These are phyloP conservation scores for Anagyrus pseudococci DNA, from an alignment of 2,888 invertebrate genomes.

Conservation along the genomic window DNA sequence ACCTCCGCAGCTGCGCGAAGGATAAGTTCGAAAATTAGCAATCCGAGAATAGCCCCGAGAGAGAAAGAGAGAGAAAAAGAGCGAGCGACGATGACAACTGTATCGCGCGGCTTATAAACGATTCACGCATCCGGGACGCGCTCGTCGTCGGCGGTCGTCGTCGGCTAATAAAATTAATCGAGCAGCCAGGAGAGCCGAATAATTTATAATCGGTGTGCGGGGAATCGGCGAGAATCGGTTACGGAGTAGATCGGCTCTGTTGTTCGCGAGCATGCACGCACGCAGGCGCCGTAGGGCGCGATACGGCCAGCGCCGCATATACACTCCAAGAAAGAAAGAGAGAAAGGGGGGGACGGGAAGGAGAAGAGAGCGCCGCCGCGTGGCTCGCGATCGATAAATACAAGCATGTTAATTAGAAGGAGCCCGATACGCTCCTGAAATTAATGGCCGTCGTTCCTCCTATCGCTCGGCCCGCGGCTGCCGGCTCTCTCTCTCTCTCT, in stretches of 20 bases:
- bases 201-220: constrained; percentile 48
- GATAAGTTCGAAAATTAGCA: too few relatives aligned
- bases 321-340: neutral
- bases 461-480: neutral
- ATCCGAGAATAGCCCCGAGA: too few relatives aligned
- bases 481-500: too few relatives aligned
- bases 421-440: constrained; percentile 16
- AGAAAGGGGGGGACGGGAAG: neutral
- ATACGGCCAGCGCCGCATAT: too few relatives aligned
- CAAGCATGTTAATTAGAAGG: constrained; percentile 32
- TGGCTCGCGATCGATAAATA: constrained; percentile 25
- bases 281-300: neutral
- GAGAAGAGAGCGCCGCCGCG: neutral
- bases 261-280: neutral
- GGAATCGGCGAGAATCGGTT: constrained; percentile 29
- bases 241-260: neutral
- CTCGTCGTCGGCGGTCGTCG: constrained; percentile 37
- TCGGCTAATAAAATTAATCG: constrained; percentile 57
- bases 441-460: constrained; percentile 18
- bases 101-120: too few relatives aligned
- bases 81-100: too few relatives aligned
- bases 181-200: constrained; percentile 53
- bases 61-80: too few relatives aligned
- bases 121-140: neutral
- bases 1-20: too few relatives aligned